Conservation (phyloP, 2,113 vertebrate species). For the Tricholaema leucomelas region DNA sequence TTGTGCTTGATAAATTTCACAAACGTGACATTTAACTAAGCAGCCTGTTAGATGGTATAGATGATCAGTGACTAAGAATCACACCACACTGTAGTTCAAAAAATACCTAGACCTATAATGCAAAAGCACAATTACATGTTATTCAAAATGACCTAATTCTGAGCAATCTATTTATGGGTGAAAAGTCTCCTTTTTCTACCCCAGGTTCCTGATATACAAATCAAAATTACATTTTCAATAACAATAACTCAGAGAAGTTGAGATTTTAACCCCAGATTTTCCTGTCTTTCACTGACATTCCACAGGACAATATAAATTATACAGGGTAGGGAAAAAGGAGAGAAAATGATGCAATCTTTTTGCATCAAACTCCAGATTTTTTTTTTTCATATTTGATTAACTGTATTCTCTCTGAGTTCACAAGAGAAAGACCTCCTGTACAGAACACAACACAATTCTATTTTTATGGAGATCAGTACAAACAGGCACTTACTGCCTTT, state of each 20-base stretch:
- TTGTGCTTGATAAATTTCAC: neutral
- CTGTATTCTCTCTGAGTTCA: neutral
- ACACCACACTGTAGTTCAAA: neutral
- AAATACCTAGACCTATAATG: neutral
- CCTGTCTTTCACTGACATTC: neutral
- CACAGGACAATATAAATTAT: neutral
- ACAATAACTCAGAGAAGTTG: neutral
- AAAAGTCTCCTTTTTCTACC: neutral
- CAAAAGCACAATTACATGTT: neutral
- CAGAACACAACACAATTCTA: neutral
- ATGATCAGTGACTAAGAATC: neutral
- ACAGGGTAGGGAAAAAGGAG: neutral
- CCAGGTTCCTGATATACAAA: neutral
- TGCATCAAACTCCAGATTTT: neutral
- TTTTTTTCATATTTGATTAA: neutral
- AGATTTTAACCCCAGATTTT: neutral
- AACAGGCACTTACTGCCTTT: neutral
- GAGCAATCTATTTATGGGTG: neutral
- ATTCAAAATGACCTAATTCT: neutral
- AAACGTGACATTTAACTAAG: neutral
- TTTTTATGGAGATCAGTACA: constrained; percentile 26
- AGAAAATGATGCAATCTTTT: neutral
- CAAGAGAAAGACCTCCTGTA: neutral
- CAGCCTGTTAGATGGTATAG: neutral
- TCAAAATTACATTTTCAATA: neutral